Evolutionary conservation across 2,797 vertebrate genomes (phyloP).

Genomic region (Tapirus indicus): DNA sequence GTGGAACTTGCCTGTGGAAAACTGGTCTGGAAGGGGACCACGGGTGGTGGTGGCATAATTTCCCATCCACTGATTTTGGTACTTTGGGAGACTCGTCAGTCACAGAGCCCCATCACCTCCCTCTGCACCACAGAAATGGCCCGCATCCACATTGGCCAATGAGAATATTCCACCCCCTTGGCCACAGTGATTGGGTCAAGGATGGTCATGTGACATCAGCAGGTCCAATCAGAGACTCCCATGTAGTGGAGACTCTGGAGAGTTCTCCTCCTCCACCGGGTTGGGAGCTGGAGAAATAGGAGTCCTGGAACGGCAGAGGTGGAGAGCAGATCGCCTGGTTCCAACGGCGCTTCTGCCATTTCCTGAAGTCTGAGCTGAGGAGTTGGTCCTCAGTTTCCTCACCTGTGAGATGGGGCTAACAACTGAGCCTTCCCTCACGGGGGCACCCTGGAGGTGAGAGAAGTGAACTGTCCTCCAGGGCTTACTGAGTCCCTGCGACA

Average conservation of each 20-base stretch:
- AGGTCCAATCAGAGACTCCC: not conserved
- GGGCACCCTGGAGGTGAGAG: too few species aligned
- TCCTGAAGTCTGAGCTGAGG: not conserved
- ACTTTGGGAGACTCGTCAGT: not conserved
- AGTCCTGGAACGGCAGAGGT: too few species aligned
- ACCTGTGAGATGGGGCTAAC: not conserved
- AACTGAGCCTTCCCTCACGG: not conserved
- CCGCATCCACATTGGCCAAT: not conserved
- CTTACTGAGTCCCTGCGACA: accelerated
- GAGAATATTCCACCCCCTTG: not conserved
- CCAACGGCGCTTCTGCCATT: accelerated
- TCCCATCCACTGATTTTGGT: not conserved
- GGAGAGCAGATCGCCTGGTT: too few species aligned
- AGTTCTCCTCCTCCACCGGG: too few species aligned
- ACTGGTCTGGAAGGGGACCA: too few species aligned
- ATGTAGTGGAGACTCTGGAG: accelerated
- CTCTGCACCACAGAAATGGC: not conserved
- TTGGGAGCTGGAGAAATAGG: accelerated
- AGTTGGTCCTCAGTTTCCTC: not conserved
- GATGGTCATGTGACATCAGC: not conserved
- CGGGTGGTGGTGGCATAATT: too few species aligned
- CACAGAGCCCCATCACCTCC: not conserved
- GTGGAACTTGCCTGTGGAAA: accelerated
- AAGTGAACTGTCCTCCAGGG: too few species aligned
- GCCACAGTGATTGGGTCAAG: not conserved